Evolutionary conservation across 1,140 invertebrate genomes (phyloP).

Genomic region (Eurosta solidaginis): DNA sequence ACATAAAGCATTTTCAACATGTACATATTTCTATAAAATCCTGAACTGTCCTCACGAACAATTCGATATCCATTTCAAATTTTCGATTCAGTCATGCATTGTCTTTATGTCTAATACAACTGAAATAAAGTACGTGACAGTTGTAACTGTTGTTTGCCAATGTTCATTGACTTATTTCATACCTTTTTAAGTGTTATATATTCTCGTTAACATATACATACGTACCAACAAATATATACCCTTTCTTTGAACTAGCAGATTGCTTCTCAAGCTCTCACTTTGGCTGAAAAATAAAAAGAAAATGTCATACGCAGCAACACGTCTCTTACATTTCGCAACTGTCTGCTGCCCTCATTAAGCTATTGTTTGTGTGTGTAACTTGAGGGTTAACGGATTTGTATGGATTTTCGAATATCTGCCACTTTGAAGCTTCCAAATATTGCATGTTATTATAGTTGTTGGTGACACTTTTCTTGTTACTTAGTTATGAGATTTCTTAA

Average conservation of each 20-base stretch:
- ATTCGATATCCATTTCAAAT: neutral
- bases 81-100: neutral
- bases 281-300: neutral
- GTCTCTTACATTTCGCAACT: neutral
- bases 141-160: slow-evolving; percentile 7
- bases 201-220: neutral
- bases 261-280: neutral
- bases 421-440: slow-evolving; percentile 7
- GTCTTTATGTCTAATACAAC: neutral
- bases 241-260: neutral
- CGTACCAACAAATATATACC: neutral
- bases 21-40: too few relatives aligned
- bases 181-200: neutral
- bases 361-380: neutral
- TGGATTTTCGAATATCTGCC: neutral
- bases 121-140: slow-evolving; percentile 20
- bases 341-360: too few relatives aligned
- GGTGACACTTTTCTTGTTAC: too few relatives aligned
- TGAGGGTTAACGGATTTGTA: neutral
- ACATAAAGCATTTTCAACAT: too few relatives aligned
- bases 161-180: neutral
- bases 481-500: too few relatives aligned
- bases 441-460: too few relatives aligned
- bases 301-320: neutral
- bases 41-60: neutral